Evolutionary conservation across 2,113 vertebrate genomes (phyloP), one percentile per base, ranked within the genome.

Genomic region (Indicator indicator): DNA sequence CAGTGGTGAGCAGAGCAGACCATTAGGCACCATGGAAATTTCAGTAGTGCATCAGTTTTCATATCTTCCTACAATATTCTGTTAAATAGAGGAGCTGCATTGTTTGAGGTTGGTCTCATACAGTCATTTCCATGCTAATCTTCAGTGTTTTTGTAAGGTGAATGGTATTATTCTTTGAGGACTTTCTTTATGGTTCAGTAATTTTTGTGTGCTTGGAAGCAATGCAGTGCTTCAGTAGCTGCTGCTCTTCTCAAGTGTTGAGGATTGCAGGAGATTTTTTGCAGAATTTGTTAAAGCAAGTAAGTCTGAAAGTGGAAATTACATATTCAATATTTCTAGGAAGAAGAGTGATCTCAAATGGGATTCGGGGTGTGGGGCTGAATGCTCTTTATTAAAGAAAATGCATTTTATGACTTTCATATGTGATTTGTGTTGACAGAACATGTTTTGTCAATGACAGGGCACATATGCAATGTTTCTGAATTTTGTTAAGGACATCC

Each of bases 41-140:
- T 18, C 46, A 48, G 0, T 18, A 59, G 30, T 42, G 28, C 28
- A 19, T 40, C 56, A 62, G 36, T 73, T 87, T 33, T 3, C 0
- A 0, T 60, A 6, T 38, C 44, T 72, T 46, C 55, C 9, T 59
- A 6, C 13, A 32, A 1, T 36, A 14, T 46, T 54, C 40, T 69
- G 26, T 33, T 38, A 19, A 75, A 40, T 9, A 6, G 30, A 88
- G 71, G 12, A 70, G 9, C 48, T 58, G 23, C 28, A 12, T 87
- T 0, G 0, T 72, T 72, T 69, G 9, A 27, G 50, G 20, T 46
- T 59, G 59, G 15, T 85, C 50, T 85, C 6, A 0, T n/a, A 6
- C 8, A 30, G 63, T 65, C 27, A 46, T 9, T 81, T 74, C 62
- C 5, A 3, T 54, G 18, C 6, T 2, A 44, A 14, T 36, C 48